Evolutionary conservation across 2,888 invertebrate species (phyloP).

Genomic region (Nycteola revayana): DNA sequence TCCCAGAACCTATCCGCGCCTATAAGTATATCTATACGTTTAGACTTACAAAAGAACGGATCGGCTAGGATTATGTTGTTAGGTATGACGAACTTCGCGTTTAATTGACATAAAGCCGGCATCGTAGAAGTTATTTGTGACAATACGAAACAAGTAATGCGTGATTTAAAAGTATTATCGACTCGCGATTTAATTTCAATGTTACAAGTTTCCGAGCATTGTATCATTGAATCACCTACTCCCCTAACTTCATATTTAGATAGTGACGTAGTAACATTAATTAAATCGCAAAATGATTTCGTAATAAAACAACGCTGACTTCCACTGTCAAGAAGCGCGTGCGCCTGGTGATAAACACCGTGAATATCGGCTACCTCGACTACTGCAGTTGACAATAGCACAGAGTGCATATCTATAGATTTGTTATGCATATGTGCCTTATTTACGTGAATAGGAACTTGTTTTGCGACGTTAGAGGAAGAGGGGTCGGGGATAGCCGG

Average conservation of each 20-base stretch:
- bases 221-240: constrained; percentile 17
- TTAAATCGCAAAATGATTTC: constrained; percentile 16
- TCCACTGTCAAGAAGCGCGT: constrained; percentile 2
- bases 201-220: constrained; percentile 15
- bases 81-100: too few species aligned
- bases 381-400: constrained; percentile 2
- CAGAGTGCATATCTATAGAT: not conserved
- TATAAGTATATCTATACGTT: too few species aligned
- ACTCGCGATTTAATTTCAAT: constrained; percentile 13
- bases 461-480: too few species aligned
- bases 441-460: too few species aligned
- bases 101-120: too few species aligned
- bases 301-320: constrained; percentile 5
- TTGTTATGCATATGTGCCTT: not conserved
- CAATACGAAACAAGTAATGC: constrained; percentile 18
- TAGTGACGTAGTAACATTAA: constrained; percentile 23
- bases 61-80: too few species aligned
- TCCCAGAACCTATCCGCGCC: too few species aligned
- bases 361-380: not conserved
- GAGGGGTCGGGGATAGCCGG: too few species aligned
- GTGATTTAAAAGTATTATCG: constrained; percentile 3
- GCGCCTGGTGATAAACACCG: not conserved
- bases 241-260: constrained; percentile 25
- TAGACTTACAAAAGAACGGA: too few species aligned
- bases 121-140: too few species aligned